phyloP scores from a whole-genome alignment of 2,888 invertebrate species.

The Lapara coniferarum region DNA sequence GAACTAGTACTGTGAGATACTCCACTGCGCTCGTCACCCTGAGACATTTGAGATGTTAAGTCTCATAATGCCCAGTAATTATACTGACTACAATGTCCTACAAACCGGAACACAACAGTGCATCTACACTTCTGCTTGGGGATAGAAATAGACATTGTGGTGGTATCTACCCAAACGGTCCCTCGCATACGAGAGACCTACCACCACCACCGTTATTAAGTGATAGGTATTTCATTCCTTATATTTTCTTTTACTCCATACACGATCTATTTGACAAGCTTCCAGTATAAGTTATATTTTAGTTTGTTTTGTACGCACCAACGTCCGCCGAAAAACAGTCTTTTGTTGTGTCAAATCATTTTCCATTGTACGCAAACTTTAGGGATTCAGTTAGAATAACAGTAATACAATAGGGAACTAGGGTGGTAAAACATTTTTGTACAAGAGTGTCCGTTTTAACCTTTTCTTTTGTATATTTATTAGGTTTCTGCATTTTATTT shows the following conservation, averaged over 20 bases:
- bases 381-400: conserved; percentile 34
- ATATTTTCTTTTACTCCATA: neutral
- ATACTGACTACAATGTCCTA: no score
- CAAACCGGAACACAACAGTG: no score
- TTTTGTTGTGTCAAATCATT: conserved; percentile 51
- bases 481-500: neutral
- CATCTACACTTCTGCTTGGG: no score
- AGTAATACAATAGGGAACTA: conserved; percentile 1
- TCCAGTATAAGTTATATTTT: conserved; percentile 6
- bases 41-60: no score
- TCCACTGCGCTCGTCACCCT: no score
- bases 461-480: neutral
- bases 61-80: no score
- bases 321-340: conserved; percentile 40
- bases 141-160: no score
- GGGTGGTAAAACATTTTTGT: neutral
- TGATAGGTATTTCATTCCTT: no score
- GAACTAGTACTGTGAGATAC: no score
- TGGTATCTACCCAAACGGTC: no score
- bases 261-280: conserved; percentile 18
- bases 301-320: conserved; percentile 11
- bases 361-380: conserved; percentile 48
- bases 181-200: no score
- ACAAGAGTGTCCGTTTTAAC: neutral
- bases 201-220: no score